Base-by-base conservation (phyloP, 2,888 invertebrate species). In the Drosophila kuntzei region DNA sequence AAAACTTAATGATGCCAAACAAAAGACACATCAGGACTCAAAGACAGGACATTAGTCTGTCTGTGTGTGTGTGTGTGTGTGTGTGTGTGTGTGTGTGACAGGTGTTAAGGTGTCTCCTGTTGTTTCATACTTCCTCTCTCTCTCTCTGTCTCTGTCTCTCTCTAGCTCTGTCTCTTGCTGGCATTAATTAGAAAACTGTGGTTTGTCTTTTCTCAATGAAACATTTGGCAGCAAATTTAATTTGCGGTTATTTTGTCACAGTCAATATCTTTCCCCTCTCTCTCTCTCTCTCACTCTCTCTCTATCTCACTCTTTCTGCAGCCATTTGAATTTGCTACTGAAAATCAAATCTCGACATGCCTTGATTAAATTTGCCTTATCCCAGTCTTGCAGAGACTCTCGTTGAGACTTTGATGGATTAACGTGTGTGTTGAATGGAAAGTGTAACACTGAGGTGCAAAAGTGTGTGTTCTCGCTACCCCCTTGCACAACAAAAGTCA, bases 1-100 rank as follows among this genome's bases (percentile, higher is more conserved):
- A 79, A 69, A 62, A 87, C 87, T 87, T 87, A 83, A 83, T 89
- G 89, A 89, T 84, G 87, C 81, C 78, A 77, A 84, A 77, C 81
- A 70, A 73, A 72, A 63, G 70, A 54, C 63, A 69, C 59, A 34
- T 54, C n/a, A 41, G 41, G 25, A 34, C 22, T 11, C n/a, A 11
- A 39, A n/a, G 76, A 37, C 53, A 63, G 57, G 22, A 57, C 41
- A 54, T 64, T 46, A 36, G 51, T 37, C 3, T 14, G 51, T 37
- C 3, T 14, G 44, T 41, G 18, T 34, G 32, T 27, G 32, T 55
- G 20, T 41, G 18, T 46, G 49, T 22, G 27, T 55, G 43, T 16
- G 18, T 41, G 43, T 44, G 34, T 55, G 12, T 43, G 44, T 44
- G 46, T 25, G 18, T 57, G 54, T 71, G 76, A 71, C 76, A 76